These are phyloP conservation scores for Desmophyllum pertusum DNA, from an alignment of 92 coral and sea anemone genomes.

Conservation along the genomic window DNA sequence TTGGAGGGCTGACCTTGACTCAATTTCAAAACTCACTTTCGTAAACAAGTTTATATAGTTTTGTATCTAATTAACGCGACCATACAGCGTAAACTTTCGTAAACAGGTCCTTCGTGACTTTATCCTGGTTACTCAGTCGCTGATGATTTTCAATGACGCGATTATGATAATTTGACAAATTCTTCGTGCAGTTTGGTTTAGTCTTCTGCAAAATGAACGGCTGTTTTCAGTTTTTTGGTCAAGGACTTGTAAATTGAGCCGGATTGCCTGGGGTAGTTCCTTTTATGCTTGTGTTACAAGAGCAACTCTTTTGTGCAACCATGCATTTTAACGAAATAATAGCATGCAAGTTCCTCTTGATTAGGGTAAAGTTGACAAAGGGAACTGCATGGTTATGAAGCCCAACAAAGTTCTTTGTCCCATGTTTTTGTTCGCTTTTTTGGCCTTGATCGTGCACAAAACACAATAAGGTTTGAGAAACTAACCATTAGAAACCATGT, in stretches of 20 bases:
- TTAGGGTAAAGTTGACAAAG: no score
- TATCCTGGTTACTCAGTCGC: neutral
- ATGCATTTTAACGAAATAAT: no score
- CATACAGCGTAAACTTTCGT: slow-evolving; percentile 10
- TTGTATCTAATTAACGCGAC: neutral
- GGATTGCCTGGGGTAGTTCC: neutral
- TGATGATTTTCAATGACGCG: neutral
- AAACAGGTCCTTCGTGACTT: slow-evolving; percentile 19
- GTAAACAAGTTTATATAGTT: neutral
- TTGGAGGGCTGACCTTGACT: neutral
- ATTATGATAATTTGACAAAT: neutral
- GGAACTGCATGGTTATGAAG: no score
- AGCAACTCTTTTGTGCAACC: neutral
- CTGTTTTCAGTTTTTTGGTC: neutral
- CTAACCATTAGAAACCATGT: no score
- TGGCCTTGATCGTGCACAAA: no score
- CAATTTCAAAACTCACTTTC: neutral
- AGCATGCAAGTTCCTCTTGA: neutral
- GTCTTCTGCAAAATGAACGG: neutral
- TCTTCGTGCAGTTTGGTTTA: neutral
- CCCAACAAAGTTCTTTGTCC: no score
- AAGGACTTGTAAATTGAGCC: neutral
- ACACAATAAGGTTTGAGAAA: no score
- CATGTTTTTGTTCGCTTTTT: no score
- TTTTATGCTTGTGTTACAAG: neutral